These are phyloP conservation scores for Xanthia icteritia DNA, from an alignment of 2,888 invertebrate species.

Conservation along the genomic window DNA sequence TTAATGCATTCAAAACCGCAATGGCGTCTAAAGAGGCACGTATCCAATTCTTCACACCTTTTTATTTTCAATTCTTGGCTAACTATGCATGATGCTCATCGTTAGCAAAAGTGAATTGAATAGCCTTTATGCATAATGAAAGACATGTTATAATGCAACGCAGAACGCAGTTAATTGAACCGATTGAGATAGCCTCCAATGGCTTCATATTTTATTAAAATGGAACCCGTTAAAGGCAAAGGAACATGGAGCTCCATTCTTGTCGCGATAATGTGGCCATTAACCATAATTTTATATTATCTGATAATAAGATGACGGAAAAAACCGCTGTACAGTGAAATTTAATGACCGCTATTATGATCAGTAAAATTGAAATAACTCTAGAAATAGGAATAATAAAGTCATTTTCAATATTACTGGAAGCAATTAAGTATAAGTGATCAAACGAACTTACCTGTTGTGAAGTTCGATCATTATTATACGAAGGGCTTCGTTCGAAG, in stretches of 20 bases:
- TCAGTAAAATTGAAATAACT: constrained; percentile 25
- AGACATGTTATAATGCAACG: constrained; percentile 36
- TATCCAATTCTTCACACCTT: constrained; percentile 59
- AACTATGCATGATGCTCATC: constrained; percentile 41
- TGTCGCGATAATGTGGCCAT: constrained; percentile 36
- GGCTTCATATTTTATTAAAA: constrained; percentile 53
- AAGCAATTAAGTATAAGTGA: neutral
- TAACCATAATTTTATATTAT: constrained; percentile 44
- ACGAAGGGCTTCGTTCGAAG: too few relatives aligned
- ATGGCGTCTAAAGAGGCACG: constrained; percentile 30
- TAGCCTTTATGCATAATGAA: constrained; percentile 51
- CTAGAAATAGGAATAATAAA: constrained; percentile 11
- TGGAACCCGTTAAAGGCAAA: constrained; percentile 33
- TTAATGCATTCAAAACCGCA: constrained; percentile 11
- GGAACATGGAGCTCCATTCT: constrained; percentile 36
- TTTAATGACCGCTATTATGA: constrained; percentile 24
- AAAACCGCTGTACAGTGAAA: constrained; percentile 19
- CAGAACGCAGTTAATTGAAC: constrained; percentile 56
- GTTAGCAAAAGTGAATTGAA: constrained; percentile 57
- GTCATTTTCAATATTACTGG: neutral
- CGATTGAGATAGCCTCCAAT: constrained; percentile 59
- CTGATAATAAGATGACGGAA: constrained; percentile 11
- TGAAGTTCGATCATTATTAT: too few relatives aligned
- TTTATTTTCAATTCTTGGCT: constrained; percentile 52
- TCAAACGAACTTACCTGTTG: too few relatives aligned